Evolutionary conservation across 2,888 invertebrate species (phyloP), one percentile per base, ranked within the genome.

Genomic region (Agrotis segetum): DNA sequence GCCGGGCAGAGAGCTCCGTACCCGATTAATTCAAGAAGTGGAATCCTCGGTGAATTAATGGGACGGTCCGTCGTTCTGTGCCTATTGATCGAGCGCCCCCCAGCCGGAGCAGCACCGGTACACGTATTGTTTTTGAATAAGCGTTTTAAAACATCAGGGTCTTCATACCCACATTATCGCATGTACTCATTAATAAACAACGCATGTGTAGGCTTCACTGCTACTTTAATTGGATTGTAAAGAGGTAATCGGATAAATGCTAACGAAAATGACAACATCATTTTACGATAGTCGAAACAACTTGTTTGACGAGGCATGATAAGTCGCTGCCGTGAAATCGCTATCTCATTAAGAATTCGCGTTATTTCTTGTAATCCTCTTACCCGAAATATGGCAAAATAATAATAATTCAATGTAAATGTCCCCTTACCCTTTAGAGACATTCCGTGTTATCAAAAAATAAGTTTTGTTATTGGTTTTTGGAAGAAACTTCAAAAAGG

Each of bases 11-110:
- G 88, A 88, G 88, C 85, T 88, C 89, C 87, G 89, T 86, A 85
- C 89, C 87, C 93, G 91, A 94, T 94, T 94, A 94, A 94, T 93
- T 94, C 93, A 92, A 94, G 93, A 92, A 93, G 91, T 91, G 91
- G 89, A 90, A 89, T 91, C 90, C 91, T 91, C 87, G 82, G 81
- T 86, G 90, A 92, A 92, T 93, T 93, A 93, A 93, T 93, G 91
- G 91, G 88, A 87, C 88, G 87, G 87, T 79, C 87, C 84, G 89
- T 86, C 85, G 88, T 87, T 85, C 83, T 88, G 85, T 86, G 90
- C 87, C 90, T 93, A 93, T 93, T 91, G 92, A 92, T 93, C 90
- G 90, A 86, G 83, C 78, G 76, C 74, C 73, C 72, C 76, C 83
- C 78, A 67, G 77, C 79, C 81, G 74, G 76, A 85, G 73, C 67